These are phyloP conservation scores for Globodera rostochiensis DNA, from an alignment of 1,140 invertebrate genomes.

Conservation along the genomic window DNA sequence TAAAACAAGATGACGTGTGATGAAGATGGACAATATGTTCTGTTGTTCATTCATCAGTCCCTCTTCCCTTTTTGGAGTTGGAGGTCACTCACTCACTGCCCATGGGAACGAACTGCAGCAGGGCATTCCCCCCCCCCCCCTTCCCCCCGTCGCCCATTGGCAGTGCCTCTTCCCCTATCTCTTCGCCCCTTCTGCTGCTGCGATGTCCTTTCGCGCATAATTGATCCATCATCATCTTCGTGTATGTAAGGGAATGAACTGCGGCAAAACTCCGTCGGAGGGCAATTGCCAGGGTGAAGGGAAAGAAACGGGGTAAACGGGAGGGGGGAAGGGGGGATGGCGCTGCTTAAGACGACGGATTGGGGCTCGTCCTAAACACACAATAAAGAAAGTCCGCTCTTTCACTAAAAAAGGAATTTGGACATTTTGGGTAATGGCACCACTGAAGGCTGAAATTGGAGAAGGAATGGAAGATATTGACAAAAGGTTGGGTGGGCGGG, in stretches of 20 bases:
- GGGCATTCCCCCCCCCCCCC: no score
- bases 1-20: background rate
- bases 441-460: no score
- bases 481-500: no score
- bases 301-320: background rate
- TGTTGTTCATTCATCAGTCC: background rate
- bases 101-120: background rate
- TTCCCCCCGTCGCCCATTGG: no score
- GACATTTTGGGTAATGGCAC: no score
- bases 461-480: no score
- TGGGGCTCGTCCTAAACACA: no score
- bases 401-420: no score
- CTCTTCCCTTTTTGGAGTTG: background rate
- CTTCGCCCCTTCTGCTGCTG: background rate
- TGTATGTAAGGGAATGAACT: background rate
- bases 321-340: no score
- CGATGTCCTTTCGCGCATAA: constrained; percentile 3
- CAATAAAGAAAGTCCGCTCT: no score
- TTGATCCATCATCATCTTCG: background rate
- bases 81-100: constrained; percentile 1
- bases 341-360: no score
- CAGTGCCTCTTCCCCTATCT: no score
- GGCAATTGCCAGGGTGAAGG: background rate
- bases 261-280: background rate
- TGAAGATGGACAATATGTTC: background rate